Base-by-base conservation (phyloP, 2,888 invertebrate species). In the Ophion costatus region DNA sequence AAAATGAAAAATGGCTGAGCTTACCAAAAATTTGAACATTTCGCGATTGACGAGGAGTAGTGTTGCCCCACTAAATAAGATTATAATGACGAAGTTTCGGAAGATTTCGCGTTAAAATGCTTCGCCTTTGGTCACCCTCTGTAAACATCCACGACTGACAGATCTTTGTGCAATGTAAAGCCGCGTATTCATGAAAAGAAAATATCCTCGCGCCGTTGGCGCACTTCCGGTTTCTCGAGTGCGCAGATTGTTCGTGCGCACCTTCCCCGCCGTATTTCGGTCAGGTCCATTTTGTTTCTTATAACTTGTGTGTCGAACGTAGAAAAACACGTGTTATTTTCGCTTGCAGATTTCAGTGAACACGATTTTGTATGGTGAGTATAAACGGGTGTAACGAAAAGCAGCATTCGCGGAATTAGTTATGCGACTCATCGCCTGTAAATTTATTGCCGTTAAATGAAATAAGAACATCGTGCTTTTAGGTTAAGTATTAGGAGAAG, bases 1-100 rank as follows among this genome's bases (percentile, higher is more conserved):
- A 2, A 66, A 74, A 64, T 64, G 7, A 20, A 1, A 73, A 71
- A 56, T 76, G 61, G 59, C 22, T 45, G 11, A 57, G 89, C 89
- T 45, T 89, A 93, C 93, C 88, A 93, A 66, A 85, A 91, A 92
- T 87, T 90, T 92, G 0, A 93, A 73, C 93, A 93, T 92, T 64
- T 90, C 38, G 76, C 76, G 59, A 61, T 71, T 59, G 51, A 66
- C 24, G 9, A 77, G 63, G 11, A 74, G 38, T 64, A 73, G 67
- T 22, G 24, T 80, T 86, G 61, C 45, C 59, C 67, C 22, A 70
- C 63, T 56, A 20, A 38, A 66, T 70, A 61, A 61, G 10, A 75
- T 66, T 70, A 33, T 20, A 14, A 22, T 22, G 33, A 59, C 33
- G 22, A 61, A 20, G 38, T 11, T 17, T 38, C 38, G 66, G 45